Conservation (phyloP, 1,140 invertebrate species). For the Diorhabda carinulata region DNA sequence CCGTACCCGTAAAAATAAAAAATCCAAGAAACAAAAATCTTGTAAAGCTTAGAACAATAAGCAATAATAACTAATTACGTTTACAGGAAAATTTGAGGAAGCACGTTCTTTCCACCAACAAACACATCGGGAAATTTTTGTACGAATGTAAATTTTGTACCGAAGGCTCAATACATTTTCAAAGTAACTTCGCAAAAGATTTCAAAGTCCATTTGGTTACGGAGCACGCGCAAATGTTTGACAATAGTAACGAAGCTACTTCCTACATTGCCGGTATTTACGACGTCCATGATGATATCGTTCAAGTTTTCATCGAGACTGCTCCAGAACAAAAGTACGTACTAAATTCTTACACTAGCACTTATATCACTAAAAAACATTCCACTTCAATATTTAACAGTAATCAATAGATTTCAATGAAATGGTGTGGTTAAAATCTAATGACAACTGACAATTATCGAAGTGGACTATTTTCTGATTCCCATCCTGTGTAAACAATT, state of each 20-base stretch:
- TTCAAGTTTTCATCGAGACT: not conserved
- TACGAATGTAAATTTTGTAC: conserved; percentile 70
- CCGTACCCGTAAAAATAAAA: too few species aligned
- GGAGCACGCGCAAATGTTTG: conserved; percentile 53
- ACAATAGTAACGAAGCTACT: conserved; percentile 47
- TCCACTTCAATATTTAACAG: too few species aligned
- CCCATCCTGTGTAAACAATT: too few species aligned
- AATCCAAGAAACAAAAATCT: too few species aligned
- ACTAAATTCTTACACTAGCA: not conserved
- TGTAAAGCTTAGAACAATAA: too few species aligned
- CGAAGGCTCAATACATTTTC: conserved; percentile 44
- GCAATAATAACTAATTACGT: conserved; percentile 1
- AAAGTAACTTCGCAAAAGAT: conserved; percentile 63
- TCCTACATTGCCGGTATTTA: conserved; percentile 52
- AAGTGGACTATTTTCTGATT: too few species aligned
- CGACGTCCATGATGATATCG: conserved; percentile 42
- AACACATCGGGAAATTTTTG: conserved; percentile 70
- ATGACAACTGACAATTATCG: too few species aligned
- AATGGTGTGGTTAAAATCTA: too few species aligned
- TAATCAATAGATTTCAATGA: too few species aligned
- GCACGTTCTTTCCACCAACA: conserved; percentile 74
- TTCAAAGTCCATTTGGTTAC: conserved; percentile 63
- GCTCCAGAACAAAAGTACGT: not conserved
- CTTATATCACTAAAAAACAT: too few species aligned
- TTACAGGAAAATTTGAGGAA: conserved; percentile 81